Conservation (phyloP, 2,113 vertebrate species). For the Chloropsis hardwickii region DNA sequence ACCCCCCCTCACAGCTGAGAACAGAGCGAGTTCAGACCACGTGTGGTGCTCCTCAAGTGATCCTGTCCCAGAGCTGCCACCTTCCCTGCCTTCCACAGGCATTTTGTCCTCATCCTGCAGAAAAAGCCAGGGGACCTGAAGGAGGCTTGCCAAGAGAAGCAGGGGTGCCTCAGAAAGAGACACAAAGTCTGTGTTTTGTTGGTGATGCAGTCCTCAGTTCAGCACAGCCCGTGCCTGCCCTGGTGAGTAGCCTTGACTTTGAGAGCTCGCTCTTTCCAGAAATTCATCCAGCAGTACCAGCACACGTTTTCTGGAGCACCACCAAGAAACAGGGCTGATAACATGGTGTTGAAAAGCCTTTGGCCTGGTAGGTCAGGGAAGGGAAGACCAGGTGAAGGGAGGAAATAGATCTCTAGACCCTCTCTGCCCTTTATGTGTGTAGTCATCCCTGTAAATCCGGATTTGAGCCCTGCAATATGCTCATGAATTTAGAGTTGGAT, state of each 20-base stretch:
- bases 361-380: neutral
- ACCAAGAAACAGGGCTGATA: neutral
- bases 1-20: rapidly evolving
- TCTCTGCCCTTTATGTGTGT: neutral
- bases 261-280: neutral
- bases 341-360: neutral
- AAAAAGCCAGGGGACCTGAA: rapidly evolving
- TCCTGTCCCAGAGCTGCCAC: neutral
- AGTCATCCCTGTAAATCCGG: neutral
- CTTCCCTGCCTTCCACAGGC: neutral
- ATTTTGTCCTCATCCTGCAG: neutral
- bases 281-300: neutral
- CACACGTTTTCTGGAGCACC: neutral
- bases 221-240: rapidly evolving
- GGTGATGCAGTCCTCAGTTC: neutral
- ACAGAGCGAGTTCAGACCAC: neutral
- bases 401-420: neutral
- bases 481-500: neutral
- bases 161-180: neutral
- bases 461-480: neutral
- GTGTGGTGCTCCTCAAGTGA: rapidly evolving
- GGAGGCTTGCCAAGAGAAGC: neutral
- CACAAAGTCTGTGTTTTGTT: neutral
- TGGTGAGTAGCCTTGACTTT: neutral
- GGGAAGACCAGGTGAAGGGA: neutral